These are phyloP conservation scores for Dendrolimus punctatus DNA, from an alignment of 1,140 invertebrate species.

Conservation along the genomic window DNA sequence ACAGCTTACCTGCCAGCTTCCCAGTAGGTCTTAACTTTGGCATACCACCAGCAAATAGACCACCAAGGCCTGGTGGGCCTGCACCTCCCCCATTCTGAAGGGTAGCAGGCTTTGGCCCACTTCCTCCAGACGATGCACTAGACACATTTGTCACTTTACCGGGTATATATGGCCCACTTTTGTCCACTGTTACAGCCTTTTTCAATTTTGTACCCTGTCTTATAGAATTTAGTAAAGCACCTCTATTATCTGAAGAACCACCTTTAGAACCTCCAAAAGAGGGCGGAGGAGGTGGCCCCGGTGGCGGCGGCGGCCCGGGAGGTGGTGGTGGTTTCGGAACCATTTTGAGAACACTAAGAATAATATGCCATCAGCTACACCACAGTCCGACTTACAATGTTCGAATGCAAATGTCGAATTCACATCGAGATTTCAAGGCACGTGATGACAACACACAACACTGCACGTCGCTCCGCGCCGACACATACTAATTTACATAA, in stretches of 20 bases:
- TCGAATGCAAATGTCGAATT: constrained; percentile 7
- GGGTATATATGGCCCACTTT: constrained; percentile 84
- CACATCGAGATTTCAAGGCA: constrained; percentile 14
- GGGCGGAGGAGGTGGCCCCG: constrained; percentile 75
- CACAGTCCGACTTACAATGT: constrained; percentile 4
- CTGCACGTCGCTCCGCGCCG: constrained; percentile 43
- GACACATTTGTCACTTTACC: constrained; percentile 70
- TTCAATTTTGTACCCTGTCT: constrained; percentile 86
- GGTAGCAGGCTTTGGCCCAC: constrained; percentile 56
- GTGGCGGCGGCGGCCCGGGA: constrained; percentile 74
- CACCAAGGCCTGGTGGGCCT: constrained; percentile 77
- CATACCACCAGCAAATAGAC: constrained; percentile 89
- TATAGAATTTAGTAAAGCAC: constrained; percentile 86
- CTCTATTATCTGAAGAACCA: constrained; percentile 72
- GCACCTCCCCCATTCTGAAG: constrained; percentile 64
- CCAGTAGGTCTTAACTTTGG: constrained; percentile 88
- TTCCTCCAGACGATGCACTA: constrained; percentile 32
- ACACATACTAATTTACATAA: constrained; percentile 63
- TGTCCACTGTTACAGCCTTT: constrained; percentile 90
- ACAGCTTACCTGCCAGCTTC: constrained; percentile 51
- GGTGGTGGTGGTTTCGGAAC: constrained; percentile 68
- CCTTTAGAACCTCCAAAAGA: constrained; percentile 73
- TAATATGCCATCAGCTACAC: constrained; percentile 35
- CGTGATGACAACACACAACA: constrained; percentile 49
- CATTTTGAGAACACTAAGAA: constrained; percentile 25